Conservation (phyloP, 1,140 invertebrate genomes). For the Temnothorax curvispinosus region DNA sequence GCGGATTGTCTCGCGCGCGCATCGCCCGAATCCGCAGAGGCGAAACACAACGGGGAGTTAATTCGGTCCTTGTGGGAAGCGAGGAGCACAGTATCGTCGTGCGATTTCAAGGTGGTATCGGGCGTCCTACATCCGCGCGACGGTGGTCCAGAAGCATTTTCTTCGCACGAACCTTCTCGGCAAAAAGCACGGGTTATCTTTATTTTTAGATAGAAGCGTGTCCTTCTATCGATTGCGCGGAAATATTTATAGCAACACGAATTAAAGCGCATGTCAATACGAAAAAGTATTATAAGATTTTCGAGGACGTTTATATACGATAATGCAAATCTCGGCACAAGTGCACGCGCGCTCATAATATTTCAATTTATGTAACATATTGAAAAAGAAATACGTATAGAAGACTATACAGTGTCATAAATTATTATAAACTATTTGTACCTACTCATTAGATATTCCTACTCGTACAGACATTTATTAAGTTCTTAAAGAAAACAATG, state of each 20-base stretch:
- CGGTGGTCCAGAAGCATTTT: slow-evolving; percentile 3
- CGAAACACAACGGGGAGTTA: slow-evolving; percentile 6
- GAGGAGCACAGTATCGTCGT: neutral
- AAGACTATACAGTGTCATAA: neutral
- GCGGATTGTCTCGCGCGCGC: neutral
- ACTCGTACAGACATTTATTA: neutral
- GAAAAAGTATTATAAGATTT: neutral
- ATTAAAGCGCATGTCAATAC: neutral
- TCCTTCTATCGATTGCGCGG: slow-evolving; percentile 14
- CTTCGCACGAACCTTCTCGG: neutral
- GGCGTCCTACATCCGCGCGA: neutral
- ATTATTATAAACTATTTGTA: neutral
- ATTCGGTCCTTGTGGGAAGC: slow-evolving; percentile 10
- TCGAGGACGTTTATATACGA: neutral
- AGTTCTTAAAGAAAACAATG: neutral
- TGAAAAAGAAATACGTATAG: neutral
- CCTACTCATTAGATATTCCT: neutral
- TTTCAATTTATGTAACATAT: neutral
- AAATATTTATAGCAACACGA: slow-evolving; percentile 10
- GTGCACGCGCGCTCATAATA: neutral
- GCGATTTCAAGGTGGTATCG: neutral
- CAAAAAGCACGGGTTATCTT: neutral
- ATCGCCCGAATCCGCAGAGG: neutral
- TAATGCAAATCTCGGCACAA: neutral
- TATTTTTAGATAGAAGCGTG: slow-evolving; percentile 31